Conservation (phyloP, 2,797 vertebrate genomes). For the Acrocephalus scirpaceus region DNA sequence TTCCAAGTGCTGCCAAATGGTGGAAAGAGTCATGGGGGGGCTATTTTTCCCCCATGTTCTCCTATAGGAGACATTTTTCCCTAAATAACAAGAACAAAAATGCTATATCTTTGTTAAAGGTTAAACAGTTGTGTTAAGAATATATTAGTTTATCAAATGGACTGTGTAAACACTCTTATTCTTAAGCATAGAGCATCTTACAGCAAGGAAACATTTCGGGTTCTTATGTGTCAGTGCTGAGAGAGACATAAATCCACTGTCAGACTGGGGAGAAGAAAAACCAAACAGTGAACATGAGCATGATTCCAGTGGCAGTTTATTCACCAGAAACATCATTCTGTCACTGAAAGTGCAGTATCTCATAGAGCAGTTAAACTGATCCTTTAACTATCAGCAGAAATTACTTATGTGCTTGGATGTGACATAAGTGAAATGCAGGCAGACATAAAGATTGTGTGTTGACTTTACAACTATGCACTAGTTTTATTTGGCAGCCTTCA, state of each 20-base stretch:
- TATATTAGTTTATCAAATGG: background rate
- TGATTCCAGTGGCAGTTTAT: background rate
- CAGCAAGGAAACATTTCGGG: background rate
- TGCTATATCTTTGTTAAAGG: background rate
- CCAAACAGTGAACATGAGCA: background rate
- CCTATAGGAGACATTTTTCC: background rate
- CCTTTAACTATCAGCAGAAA: background rate
- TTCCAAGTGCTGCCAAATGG: background rate
- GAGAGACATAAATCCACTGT: background rate
- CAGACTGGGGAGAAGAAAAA: background rate
- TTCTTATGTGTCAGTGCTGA: background rate
- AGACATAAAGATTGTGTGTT: background rate
- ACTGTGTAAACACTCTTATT: background rate
- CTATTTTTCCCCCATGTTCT: accelerated
- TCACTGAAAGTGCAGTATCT: background rate
- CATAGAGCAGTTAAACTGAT: background rate
- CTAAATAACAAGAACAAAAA: background rate
- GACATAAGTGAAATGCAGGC: background rate
- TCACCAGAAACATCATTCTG: background rate
- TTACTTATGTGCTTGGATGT: background rate
- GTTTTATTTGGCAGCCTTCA: background rate
- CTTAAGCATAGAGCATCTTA: background rate
- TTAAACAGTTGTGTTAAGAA: background rate
- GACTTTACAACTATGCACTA: background rate
- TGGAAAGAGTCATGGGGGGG: background rate